Percentiles rank a stretch among this genome's conserved stretches.
Conservation (phyloP, 1,140 invertebrate genomes). For the Aleiodes sp. region DNA sequence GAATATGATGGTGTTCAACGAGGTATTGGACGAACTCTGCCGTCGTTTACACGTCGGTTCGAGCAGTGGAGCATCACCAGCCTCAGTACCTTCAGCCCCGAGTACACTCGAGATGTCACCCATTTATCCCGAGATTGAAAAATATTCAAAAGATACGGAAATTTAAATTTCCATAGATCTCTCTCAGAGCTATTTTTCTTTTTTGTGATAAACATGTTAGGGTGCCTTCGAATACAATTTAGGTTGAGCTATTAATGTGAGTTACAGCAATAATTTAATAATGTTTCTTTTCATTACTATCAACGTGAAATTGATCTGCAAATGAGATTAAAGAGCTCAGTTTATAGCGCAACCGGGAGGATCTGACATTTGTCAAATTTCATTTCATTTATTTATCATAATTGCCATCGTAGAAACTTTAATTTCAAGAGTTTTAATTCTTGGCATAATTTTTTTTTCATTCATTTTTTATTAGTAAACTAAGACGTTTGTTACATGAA, state of each 20-base stretch:
- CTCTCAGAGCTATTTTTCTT: not conserved
- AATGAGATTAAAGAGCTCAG: conserved; percentile 2
- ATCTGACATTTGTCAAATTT: not conserved
- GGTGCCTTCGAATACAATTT: conserved; percentile 33
- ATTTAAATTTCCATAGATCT: conserved; percentile 68
- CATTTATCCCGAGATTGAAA: conserved; percentile 81
- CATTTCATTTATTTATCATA: not conserved
- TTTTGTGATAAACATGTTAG: conserved; percentile 52
- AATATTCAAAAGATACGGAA: conserved; percentile 82
- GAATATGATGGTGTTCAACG: conserved; percentile 80
- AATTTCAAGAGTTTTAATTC: not conserved
- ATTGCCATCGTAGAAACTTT: not conserved
- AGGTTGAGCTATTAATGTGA: not conserved
- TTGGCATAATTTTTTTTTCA: not conserved
- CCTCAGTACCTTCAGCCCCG: conserved; percentile 81
- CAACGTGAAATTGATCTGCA: not conserved
- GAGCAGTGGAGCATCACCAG: conserved; percentile 76
- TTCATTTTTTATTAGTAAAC: not conserved
- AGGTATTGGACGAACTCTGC: conserved; percentile 74
- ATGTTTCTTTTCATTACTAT: not conserved
- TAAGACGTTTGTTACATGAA: not conserved
- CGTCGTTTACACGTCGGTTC: conserved; percentile 75
- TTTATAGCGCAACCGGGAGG: not conserved
- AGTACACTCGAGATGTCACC: conserved; percentile 85
- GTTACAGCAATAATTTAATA: not conserved